Base-by-base conservation (phyloP, 2,797 vertebrate species). In the Cephalopachus bancanus region DNA sequence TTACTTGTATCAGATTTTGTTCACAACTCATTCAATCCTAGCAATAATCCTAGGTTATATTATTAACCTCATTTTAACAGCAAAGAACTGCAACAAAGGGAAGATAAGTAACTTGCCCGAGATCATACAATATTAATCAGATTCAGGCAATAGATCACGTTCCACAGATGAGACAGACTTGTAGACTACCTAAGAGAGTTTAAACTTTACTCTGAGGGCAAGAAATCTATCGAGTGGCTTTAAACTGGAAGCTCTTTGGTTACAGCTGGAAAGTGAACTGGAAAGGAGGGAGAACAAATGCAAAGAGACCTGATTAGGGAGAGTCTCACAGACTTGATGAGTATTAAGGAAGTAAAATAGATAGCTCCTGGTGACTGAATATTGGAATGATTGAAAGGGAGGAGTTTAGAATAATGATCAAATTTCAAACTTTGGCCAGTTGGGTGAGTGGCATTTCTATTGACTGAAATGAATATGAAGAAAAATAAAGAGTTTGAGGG, bases 21-120 rank as follows among this genome's bases (percentile, higher is more conserved):
- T 65, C 83, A 83, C 30, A 84, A 79, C 30, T 92, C 57, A 65
- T 28, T 89, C 72, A 83, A 90, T 89, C 51, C 57, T 93, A 80
- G 28, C 57, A 88, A 91, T 71, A 80, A 86, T 75, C 55, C 14
- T 72, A 83, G 8, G 2, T 17, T 37, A 62, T 72, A 84, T 57
- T 81, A 53, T 49, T 80, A 86, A 51, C 28, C 30, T 22, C 10
- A 22, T 69, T 79, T 85, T 85, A 80, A 84, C 7, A 96, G 37
- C 16, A 69, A 81, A 81, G n/a, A 90, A 75, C 3, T 62, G 44
- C 85, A 60, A 44, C 65, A 93, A 85, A 83, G 20, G 19, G 22
- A 69, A 86, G 60, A 69, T 37, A 85, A 28, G 12, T 33, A 93
- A 92, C 33, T 67, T 30, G 20, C 44, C 53, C 60, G 75, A 67